Base-by-base conservation (phyloP, 2,113 vertebrate species). In the Saguinus imperator region DNA sequence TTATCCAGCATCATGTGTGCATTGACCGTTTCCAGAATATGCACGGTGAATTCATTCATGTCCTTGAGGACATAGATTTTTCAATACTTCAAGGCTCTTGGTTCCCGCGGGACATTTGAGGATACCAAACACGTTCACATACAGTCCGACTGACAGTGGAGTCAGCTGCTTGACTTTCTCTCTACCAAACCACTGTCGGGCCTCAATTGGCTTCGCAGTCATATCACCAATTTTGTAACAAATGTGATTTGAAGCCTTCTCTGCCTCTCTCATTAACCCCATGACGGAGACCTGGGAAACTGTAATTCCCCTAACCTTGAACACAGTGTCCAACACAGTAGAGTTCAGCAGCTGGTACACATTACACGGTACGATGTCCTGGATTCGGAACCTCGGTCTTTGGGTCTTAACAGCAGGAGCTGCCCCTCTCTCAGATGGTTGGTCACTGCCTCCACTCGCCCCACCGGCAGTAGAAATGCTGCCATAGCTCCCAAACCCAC, bases 41-140 rank as follows among this genome's bases (percentile, higher is more conserved):
- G 99, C 0, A 98, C 98, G 8, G 99, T 99, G 37, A 99, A 98
- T 97, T 99, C 99, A 27, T 99, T 99, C 99, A 99, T 99, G 11
- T 99, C 99, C 97, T 99, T 99, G 87, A 99, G 95, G n/a, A 99
- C 97, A 43, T 97, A 94, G 43, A 99, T 98, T 37, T 37, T 99
- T 94, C 84, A 95, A 27, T 1, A 84, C 35, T 2, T 94, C 57
- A 21, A 94, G 58, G 23, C 6, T 23, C 45, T 45, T 80, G 23
- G 10, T 18, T 66, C 35, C 76, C 0, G 0, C 3, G 4, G 27
- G 77, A 12, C 29, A 25, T 25, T 12, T 25, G n/a, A 94, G 94
- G 66, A 87, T 10, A 1, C 58, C n/a, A 2, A 97, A 66, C 45
- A 70, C 84, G 95, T 92, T 94, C 27, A 4, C 90, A 32, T 93